phyloP scores from a whole-genome alignment of 2,113 vertebrate genomes.

The Silurus asotus region DNA sequence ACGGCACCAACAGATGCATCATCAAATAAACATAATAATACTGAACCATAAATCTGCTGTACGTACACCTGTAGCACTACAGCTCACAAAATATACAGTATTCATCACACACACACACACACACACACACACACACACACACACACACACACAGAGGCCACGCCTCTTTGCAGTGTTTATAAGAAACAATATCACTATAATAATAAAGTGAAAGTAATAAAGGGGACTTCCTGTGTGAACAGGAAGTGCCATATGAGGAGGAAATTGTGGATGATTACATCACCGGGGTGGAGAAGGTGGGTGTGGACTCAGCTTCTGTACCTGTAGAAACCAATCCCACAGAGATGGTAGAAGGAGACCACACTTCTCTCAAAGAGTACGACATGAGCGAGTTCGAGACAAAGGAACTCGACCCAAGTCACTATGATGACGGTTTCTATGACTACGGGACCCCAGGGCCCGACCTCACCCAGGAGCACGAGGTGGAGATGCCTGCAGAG shows the following conservation, averaged over 20 bases:
- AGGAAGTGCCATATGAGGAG: conserved; percentile 78
- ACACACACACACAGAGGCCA: neutral
- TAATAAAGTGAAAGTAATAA: neutral
- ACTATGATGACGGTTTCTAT: conserved; percentile 78
- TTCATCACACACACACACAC: neutral
- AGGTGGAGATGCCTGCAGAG: conserved; percentile 89
- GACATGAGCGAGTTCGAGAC: conserved; percentile 76
- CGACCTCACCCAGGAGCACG: conserved; percentile 60
- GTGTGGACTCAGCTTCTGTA: conserved; percentile 75
- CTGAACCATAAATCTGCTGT: conserved; percentile 7
- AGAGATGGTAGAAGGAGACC: conserved; percentile 65
- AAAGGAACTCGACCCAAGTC: conserved; percentile 70
- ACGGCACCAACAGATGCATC: conserved; percentile 59
- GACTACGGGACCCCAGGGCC: conserved; percentile 81
- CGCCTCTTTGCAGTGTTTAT: neutral
- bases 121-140: neutral
- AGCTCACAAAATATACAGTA: neutral
- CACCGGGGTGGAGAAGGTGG: conserved; percentile 90
- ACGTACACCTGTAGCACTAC: too few species aligned
- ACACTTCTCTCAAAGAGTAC: conserved; percentile 84
- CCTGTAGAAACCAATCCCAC: conserved; percentile 55
- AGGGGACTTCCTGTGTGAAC: neutral
- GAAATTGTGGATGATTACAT: conserved; percentile 92
- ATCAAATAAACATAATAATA: conserved; percentile 58
- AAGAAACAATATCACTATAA: neutral